Percentiles rank a stretch among this genome's conserved stretches.
Evolutionary conservation across 2,888 invertebrate species (phyloP).

Genomic region (Epicampocera succincta): DNA sequence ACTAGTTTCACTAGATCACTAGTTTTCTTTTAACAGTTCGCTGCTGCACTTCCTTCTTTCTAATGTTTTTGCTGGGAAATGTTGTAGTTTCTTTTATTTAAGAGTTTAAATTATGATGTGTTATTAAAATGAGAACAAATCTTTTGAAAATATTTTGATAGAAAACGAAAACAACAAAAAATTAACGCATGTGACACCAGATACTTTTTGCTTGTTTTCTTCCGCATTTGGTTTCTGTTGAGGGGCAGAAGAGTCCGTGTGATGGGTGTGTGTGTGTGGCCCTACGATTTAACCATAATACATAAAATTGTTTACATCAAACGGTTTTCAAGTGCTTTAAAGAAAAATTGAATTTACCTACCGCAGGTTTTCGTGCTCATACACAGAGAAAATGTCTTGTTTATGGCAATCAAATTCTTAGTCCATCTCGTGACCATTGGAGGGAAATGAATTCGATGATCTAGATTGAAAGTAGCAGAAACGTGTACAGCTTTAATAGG

Average conservation of each 20-base stretch:
- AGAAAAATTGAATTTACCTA: constrained; percentile 58
- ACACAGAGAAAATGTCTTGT: too few species aligned
- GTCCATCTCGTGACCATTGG: too few species aligned
- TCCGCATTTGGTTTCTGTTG: background rate
- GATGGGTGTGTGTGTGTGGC: constrained; percentile 62
- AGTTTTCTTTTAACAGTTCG: too few species aligned
- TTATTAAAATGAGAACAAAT: constrained; percentile 47
- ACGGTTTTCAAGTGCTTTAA: constrained; percentile 54
- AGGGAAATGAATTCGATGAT: too few species aligned
- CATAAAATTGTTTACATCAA: constrained; percentile 55
- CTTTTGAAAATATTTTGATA: constrained; percentile 41
- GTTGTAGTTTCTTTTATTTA: constrained; percentile 26
- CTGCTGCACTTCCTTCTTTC: constrained; percentile 60
- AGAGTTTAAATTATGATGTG: constrained; percentile 67
- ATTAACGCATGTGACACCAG: constrained; percentile 55
- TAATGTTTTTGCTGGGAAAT: constrained; percentile 3
- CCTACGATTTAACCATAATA: constrained; percentile 13
- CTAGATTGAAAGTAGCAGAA: too few species aligned
- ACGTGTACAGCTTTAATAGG: too few species aligned
- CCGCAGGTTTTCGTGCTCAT: constrained; percentile 32
- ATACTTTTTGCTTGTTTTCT: constrained; percentile 48
- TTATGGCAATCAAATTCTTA: too few species aligned
- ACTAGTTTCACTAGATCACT: background rate
- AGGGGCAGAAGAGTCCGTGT: background rate
- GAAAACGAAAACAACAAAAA: background rate